Evolutionary conservation across 1,140 invertebrate species (phyloP).

Genomic region (Acromyrmex heyeri): DNA sequence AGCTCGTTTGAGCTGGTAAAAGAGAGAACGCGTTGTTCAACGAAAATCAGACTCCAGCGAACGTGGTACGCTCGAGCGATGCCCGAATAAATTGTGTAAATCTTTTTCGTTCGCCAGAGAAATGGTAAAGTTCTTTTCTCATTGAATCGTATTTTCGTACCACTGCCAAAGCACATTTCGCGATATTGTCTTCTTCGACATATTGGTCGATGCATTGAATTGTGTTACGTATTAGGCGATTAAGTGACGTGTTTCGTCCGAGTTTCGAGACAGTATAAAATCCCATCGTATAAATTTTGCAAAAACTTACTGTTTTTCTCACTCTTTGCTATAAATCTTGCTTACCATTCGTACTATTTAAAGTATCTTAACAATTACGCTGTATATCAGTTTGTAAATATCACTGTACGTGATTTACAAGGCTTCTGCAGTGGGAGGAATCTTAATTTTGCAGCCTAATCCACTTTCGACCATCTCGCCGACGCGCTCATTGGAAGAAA

Average conservation of each 20-base stretch:
- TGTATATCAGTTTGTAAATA: conserved; percentile 14
- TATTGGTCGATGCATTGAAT: conserved; percentile 35
- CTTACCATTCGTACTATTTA: conserved; percentile 1
- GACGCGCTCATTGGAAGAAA: conserved; percentile 18
- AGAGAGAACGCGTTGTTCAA: conserved; percentile 51
- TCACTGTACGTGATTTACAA: background rate
- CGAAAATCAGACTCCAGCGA: conserved; percentile 48
- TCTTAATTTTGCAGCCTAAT: conserved; percentile 11
- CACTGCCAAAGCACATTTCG: conserved; percentile 26
- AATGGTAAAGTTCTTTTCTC: conserved; percentile 51
- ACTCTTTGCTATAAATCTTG: background rate
- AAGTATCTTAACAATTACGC: background rate
- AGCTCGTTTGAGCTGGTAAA: conserved; percentile 65
- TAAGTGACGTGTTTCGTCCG: conserved; percentile 25
- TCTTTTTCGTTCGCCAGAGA: conserved; percentile 58
- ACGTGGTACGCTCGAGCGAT: conserved; percentile 30
- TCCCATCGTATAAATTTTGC: conserved; percentile 23
- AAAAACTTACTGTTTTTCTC: background rate
- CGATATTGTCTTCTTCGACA: conserved; percentile 43
- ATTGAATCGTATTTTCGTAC: conserved; percentile 54
- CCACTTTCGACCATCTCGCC: conserved; percentile 24
- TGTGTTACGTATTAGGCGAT: conserved; percentile 20
- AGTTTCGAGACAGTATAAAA: background rate
- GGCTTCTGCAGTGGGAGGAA: background rate
- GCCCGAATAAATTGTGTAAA: conserved; percentile 57